Base-by-base conservation (phyloP, 2,888 invertebrate species). In the Linhomoeus sp. region DNA sequence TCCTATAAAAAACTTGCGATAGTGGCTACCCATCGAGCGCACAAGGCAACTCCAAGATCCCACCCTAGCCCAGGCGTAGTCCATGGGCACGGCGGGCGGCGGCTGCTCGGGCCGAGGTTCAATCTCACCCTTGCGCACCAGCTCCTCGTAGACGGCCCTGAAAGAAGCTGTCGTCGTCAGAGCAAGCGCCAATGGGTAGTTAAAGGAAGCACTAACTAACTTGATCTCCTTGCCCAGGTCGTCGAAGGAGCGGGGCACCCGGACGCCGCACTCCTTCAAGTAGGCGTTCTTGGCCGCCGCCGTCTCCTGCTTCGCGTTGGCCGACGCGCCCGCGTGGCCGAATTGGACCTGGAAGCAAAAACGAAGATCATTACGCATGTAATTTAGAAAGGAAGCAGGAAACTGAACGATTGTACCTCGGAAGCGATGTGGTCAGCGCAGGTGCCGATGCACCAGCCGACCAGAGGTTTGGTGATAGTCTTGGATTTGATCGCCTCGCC, bases 81-180 rank as follows among this genome's bases (percentile, higher is more conserved):
- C 94, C 94, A 97, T 94, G 12, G 94, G 94, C n/a, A 97, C 92
- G 20, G 94, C 92, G 2, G 97, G 97, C 35, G 97, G 97, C 14
- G 92, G 87, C 45, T 83, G 76, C 67, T 99, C 94, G 40, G 82
- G 79, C 56, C 78, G 77, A 0, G 86, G 86, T 12, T 81, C 77
- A 57, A 99, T 81, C 46, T 75, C 75, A 37, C 88, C 87, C 23
- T 20, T 3, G 3, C 2, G 24, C 17, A 20, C 76, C 74, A 44
- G 71, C 44, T 75, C 62, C 69, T 66, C 59, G 56, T 72, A 75
- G 15, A 73, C 72, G 39, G 64, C 53, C 48, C 66, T 66, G 55
- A 37, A 53, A 51, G 43, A 14, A 45, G 33, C 5, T 9, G 17
- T 19, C 12, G 12, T 23, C 19, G 9, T 9, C 19, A 40, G 7